Conservation (phyloP, 2,797 vertebrate genomes). For the Denticeps clupeoides region DNA sequence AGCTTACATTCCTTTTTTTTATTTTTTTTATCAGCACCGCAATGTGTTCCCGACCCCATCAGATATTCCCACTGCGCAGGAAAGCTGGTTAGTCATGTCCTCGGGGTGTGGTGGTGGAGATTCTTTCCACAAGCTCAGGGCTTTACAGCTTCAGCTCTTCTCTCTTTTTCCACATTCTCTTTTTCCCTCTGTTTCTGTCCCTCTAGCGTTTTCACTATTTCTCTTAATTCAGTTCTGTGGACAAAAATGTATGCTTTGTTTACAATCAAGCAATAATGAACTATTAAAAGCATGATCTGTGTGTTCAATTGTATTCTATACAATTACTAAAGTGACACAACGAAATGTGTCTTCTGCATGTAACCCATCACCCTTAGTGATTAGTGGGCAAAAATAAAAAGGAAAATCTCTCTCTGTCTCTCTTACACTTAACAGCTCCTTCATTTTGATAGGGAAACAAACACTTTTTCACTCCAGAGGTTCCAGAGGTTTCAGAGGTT, state of each 20-base stretch:
- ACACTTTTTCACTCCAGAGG: constrained; percentile 9
- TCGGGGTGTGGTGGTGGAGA: neutral
- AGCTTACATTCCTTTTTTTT: no score
- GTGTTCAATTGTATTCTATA: no score
- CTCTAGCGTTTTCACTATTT: neutral
- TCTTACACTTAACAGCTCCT: no score
- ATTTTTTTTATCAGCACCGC: neutral
- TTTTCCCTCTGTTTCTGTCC: neutral
- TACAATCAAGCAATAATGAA: no score
- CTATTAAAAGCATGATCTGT: no score
- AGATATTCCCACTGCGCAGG: neutral
- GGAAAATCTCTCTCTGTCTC: no score
- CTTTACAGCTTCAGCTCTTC: neutral
- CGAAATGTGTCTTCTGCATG: no score
- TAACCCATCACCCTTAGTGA: no score
- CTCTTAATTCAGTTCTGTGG: neutral
- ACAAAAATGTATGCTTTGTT: no score
- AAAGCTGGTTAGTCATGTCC: constrained; percentile 1
- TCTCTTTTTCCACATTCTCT: neutral
- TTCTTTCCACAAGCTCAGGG: neutral
- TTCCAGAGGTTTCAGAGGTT: constrained; percentile 24
- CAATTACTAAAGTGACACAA: no score
- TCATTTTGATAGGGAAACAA: no score
- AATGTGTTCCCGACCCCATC: constrained; percentile 1
- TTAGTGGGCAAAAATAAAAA: no score